These are phyloP conservation scores for Plagiodera versicolora DNA, from an alignment of 2,888 invertebrate species.

Conservation along the genomic window DNA sequence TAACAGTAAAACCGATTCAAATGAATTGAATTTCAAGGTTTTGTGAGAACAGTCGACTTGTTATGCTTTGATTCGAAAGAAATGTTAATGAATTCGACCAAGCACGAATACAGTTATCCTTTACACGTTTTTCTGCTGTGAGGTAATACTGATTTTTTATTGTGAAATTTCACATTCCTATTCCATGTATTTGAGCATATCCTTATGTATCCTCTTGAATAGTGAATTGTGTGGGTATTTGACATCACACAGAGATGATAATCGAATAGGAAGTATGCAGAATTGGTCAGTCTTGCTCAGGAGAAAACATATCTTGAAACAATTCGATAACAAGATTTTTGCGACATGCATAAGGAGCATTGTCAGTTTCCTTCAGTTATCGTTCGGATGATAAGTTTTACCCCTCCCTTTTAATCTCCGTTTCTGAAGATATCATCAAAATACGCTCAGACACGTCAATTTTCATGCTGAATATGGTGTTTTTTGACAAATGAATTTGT, in stretches of 20 bases:
- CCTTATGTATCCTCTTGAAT: neutral
- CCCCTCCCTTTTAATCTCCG: too few relatives aligned
- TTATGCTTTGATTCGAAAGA: neutral
- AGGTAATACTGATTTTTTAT: constrained; percentile 7
- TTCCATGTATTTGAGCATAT: neutral
- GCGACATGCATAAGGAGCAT: too few relatives aligned
- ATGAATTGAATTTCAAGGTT: constrained; percentile 7
- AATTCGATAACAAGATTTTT: too few relatives aligned
- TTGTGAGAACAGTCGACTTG: constrained; percentile 2
- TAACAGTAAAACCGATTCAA: neutral
- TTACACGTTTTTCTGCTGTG: constrained; percentile 2
- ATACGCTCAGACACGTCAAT: too few relatives aligned
- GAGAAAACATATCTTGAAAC: too few relatives aligned
- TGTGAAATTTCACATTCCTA: constrained; percentile 7
- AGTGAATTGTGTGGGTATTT: neutral
- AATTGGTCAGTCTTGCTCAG: too few relatives aligned
- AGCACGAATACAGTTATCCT: constrained; percentile 6
- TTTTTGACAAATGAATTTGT: too few relatives aligned
- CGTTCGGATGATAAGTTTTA: too few relatives aligned
- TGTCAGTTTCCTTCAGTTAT: too few relatives aligned
- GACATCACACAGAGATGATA: neutral
- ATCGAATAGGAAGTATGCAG: too few relatives aligned
- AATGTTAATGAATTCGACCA: constrained; percentile 4
- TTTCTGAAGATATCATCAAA: too few relatives aligned
- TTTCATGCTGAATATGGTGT: too few relatives aligned